These are phyloP conservation scores for Bombyx mandarina DNA, from an alignment of 1,140 invertebrate genomes.

Conservation along the genomic window DNA sequence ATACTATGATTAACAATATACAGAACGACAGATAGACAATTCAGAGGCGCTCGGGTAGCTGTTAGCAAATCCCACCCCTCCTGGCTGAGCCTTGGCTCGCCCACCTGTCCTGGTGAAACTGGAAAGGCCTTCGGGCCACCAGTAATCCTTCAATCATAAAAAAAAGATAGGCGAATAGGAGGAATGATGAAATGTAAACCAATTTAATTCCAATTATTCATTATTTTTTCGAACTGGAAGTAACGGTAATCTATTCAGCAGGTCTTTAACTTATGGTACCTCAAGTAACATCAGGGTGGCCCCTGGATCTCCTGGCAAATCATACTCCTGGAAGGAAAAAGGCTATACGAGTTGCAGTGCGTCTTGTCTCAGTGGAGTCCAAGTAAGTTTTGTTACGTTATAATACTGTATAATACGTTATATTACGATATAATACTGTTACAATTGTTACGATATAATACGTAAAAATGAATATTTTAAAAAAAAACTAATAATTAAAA, in stretches of 20 bases:
- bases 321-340: conserved; percentile 87
- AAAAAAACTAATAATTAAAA: background rate
- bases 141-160: too few relatives aligned
- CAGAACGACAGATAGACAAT: too few relatives aligned
- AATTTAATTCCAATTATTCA: too few relatives aligned
- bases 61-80: too few relatives aligned
- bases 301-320: conserved; percentile 75
- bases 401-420: conserved; percentile 54
- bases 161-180: too few relatives aligned
- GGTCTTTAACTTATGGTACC: conserved; percentile 51
- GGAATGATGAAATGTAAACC: too few relatives aligned
- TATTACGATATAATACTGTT: background rate
- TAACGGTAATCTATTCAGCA: conserved; percentile 18
- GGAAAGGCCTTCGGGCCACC: too few relatives aligned
- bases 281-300: conserved; percentile 70
- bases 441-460: background rate
- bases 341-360: conserved; percentile 93
- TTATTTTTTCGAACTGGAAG: too few relatives aligned
- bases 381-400: conserved; percentile 32
- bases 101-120: too few relatives aligned
- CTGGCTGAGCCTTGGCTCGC: too few relatives aligned
- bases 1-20: too few relatives aligned
- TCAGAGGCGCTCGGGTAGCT: too few relatives aligned
- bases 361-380: conserved; percentile 91
- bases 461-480: background rate